Evolutionary conservation across 2,797 vertebrate species (phyloP).

Genomic region (Trematomus bernacchii): DNA sequence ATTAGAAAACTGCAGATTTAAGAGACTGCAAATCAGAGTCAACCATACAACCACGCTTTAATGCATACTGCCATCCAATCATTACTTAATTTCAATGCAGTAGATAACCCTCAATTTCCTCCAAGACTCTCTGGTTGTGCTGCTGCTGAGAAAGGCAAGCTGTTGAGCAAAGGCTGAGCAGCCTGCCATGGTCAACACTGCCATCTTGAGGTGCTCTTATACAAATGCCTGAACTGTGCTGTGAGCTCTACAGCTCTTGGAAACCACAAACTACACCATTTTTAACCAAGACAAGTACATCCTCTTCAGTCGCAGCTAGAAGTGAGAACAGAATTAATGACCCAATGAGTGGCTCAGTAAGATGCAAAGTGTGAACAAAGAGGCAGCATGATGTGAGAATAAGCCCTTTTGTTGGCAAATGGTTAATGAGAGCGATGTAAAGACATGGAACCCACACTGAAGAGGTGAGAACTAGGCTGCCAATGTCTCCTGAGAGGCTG

Average conservation of each 20-base stretch:
- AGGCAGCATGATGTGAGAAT: slow-evolving; percentile 33
- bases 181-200: slow-evolving; percentile 90
- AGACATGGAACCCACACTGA: slow-evolving; percentile 33
- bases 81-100: slow-evolving; percentile 74
- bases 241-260: slow-evolving; percentile 25
- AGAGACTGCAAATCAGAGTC: slow-evolving; percentile 47
- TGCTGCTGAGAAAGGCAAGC: slow-evolving; percentile 53
- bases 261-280: slow-evolving; percentile 11
- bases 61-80: slow-evolving; percentile 55
- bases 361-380: slow-evolving; percentile 28
- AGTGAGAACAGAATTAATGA: slow-evolving; percentile 9
- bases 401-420: slow-evolving; percentile 17
- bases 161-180: slow-evolving; percentile 52
- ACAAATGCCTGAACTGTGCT: slow-evolving; percentile 45
- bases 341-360: slow-evolving; percentile 2
- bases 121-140: slow-evolving; percentile 48
- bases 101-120: slow-evolving; percentile 73
- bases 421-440: slow-evolving; percentile 38
- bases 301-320: neutral
- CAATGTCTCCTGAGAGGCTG: slow-evolving; percentile 66
- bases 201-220: slow-evolving; percentile 90
- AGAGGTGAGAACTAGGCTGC: slow-evolving; percentile 72
- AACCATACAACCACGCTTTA: slow-evolving; percentile 36
- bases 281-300: slow-evolving; percentile 18
- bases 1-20: slow-evolving; percentile 42